These are phyloP conservation scores for Ondatra zibethicus DNA, from an alignment of 2,113 vertebrate genomes.

Conservation along the genomic window DNA sequence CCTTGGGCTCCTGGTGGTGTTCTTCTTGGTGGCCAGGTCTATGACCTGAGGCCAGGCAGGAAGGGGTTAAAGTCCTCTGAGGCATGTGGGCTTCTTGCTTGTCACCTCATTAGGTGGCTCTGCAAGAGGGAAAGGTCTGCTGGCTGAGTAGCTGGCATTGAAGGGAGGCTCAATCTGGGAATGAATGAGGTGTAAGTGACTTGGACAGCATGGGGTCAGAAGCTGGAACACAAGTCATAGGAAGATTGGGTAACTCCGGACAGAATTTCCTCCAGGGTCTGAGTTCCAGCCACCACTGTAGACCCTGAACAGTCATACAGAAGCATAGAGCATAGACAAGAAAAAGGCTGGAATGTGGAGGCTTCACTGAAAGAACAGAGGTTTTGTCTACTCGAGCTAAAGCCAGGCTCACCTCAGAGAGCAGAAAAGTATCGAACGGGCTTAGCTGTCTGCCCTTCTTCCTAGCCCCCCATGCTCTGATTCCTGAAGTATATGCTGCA, in stretches of 20 bases:
- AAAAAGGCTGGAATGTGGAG: not conserved
- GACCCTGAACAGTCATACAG: not conserved
- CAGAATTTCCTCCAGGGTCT: not conserved
- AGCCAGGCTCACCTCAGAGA: not conserved
- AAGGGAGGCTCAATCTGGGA: not conserved
- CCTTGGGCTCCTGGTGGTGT: not conserved
- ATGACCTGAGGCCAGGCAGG: not conserved
- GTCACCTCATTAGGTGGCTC: conserved; percentile 67
- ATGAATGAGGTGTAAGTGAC: conserved; percentile 33
- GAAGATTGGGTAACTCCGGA: not conserved
- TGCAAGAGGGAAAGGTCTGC: not conserved
- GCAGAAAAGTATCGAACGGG: not conserved
- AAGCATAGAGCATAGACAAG: not conserved
- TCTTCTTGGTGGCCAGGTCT: not conserved
- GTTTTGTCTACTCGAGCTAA: conserved; percentile 13
- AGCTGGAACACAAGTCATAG: not conserved
- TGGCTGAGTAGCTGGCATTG: not conserved
- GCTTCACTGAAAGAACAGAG: not conserved
- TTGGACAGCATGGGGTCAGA: not conserved
- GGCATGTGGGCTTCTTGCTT: conserved; percentile 1
- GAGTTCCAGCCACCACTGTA: not conserved
- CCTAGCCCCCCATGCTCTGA: not conserved
- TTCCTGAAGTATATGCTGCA: not conserved
- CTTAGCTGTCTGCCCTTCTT: not conserved
- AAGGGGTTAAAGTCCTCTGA: not conserved